Conservation (phyloP, 2,113 vertebrate genomes). For the Piprites chloris region DNA sequence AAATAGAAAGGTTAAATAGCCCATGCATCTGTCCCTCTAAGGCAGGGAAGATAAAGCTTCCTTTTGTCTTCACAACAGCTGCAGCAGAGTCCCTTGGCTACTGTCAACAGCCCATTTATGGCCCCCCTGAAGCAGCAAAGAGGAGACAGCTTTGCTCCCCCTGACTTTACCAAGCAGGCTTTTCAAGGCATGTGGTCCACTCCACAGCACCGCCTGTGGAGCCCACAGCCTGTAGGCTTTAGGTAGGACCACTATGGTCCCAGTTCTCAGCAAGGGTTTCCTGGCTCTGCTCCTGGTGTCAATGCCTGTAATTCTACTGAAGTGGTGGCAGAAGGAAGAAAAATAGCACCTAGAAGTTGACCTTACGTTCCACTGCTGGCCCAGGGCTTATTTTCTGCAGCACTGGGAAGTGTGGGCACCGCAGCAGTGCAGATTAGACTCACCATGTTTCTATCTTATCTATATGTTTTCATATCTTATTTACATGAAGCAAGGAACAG, state of each 20-base stretch:
- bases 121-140: background rate
- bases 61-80: constrained; percentile 20
- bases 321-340: background rate
- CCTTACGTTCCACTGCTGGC: background rate
- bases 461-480: background rate
- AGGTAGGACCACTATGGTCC: accelerated
- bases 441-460: background rate
- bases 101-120: background rate
- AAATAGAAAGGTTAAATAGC: constrained; percentile 42
- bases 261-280: background rate
- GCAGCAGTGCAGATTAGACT: background rate
- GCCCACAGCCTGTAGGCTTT: accelerated
- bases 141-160: background rate
- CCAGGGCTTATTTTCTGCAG: background rate
- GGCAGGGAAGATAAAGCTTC: background rate
- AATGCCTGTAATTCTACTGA: background rate
- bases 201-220: background rate
- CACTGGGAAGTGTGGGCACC: background rate
- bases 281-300: background rate
- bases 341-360: background rate
- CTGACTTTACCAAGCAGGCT: background rate
- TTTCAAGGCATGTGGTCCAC: background rate
- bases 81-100: background rate
- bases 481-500: background rate
- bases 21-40: background rate